Percentiles rank a stretch among this genome's conserved stretches.
phyloP scores from a whole-genome alignment of 2,797 vertebrate genomes.

The Amazona ochrocephala region DNA sequence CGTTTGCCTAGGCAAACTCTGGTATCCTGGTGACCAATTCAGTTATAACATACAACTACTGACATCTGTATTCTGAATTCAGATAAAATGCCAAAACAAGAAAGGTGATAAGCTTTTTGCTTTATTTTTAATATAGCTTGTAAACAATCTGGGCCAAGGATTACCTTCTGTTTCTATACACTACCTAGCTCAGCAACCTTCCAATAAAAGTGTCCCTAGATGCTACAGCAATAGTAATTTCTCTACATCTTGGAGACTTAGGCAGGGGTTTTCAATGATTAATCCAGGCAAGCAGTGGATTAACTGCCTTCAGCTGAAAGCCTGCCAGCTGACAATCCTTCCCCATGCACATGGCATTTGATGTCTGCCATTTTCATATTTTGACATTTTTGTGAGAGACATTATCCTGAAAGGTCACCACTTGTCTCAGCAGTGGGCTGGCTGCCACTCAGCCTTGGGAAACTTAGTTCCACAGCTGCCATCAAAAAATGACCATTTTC shows the following conservation, averaged over 20 bases:
- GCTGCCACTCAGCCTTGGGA: constrained; percentile 25
- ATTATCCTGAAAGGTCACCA: constrained; percentile 61
- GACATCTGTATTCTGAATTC: not conserved
- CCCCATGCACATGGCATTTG: not conserved
- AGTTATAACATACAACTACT: not conserved
- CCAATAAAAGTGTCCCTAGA: not conserved
- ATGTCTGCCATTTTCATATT: constrained; percentile 51
- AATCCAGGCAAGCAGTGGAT: constrained; percentile 44
- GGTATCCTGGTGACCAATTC: not conserved
- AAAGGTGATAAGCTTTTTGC: not conserved
- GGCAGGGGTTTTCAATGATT: constrained; percentile 10
- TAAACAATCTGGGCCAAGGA: not conserved
- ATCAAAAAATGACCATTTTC: constrained; percentile 45
- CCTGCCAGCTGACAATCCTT: constrained; percentile 28
- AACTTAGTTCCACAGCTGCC: constrained; percentile 25
- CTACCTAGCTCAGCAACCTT: not conserved
- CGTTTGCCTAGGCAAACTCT: not conserved
- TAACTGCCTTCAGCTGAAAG: constrained; percentile 22
- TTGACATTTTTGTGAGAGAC: constrained; percentile 43
- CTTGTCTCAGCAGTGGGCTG: constrained; percentile 50
- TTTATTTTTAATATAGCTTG: not conserved
- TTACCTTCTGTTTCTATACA: not conserved
- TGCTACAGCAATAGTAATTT: constrained; percentile 5
- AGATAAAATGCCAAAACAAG: not conserved
- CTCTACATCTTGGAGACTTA: not conserved